Evolutionary conservation across 2,888 invertebrate species (phyloP), one percentile per base, ranked within the genome.

Genomic region (Sinelater perroti): DNA sequence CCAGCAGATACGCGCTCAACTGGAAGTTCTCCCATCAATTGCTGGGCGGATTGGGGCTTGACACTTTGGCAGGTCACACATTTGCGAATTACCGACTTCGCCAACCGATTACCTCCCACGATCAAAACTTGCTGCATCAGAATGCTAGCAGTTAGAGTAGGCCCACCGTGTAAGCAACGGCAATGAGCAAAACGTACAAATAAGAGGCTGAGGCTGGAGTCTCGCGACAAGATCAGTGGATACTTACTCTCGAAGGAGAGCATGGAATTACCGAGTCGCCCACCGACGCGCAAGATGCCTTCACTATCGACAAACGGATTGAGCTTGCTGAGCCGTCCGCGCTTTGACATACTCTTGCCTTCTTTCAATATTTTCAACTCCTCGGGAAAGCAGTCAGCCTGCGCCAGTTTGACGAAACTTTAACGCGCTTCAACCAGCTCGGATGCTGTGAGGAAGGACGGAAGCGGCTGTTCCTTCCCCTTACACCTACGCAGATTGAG

Each of bases 21-120:
- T 7, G 56, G 56, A 28, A 59, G 50, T 3, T 59, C 30, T 1
- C 44, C 56, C 60, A 56, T 56, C 18, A 56, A 14, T n/a, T 40
- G 51, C 4, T 42, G 10, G 7, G 11, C 3, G 3, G 18, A 17
- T 5, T 3, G 18, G 33, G 40, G 46, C 8, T 42, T 38, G 8
- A 8, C 1, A 20, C 11, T 58, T 16, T 33, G 33, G 35, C 57
- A 55, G 6, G 7, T 31, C 3, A 31, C 24, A 8, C 24, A 24
- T 24, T 24, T 24, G 24, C 4, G 7, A 8, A 24, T 24, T 4
- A 24, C 7, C 5, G 24, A 6, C 24, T 24, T 24, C 24, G 7
- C 24, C 7, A 24, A 4, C 5, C 24, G 4, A 8, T 8, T 4
- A 6, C 24, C 24, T 24, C 24, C 7, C 7, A 24, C 4, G 7